phyloP scores from a whole-genome alignment of 2,888 invertebrate species.

The Drosophila diplacantha region DNA sequence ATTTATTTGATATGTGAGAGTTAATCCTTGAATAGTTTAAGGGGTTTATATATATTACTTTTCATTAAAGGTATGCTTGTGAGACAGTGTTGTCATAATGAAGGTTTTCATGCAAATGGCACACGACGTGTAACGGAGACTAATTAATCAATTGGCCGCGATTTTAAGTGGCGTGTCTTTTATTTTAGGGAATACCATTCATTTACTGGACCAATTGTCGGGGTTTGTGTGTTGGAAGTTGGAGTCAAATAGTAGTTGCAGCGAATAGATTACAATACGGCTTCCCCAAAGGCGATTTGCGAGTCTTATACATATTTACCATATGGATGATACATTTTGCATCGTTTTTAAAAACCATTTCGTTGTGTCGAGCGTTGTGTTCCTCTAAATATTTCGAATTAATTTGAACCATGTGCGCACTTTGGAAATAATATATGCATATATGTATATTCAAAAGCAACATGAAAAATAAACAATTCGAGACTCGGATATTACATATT shows the following conservation, averaged over 20 bases:
- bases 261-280: background rate
- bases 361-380: background rate
- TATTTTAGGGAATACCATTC: slow-evolving; percentile 1
- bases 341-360: background rate
- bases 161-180: background rate
- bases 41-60: background rate
- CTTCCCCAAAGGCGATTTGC: slow-evolving; percentile 4
- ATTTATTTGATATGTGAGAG: background rate
- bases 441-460: background rate
- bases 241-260: slow-evolving; percentile 1
- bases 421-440: slow-evolving; percentile 2
- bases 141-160: background rate
- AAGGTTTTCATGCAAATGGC: slow-evolving; percentile 6
- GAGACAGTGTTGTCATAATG: background rate
- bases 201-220: slow-evolving; percentile 1
- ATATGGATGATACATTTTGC: background rate
- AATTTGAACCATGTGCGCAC: slow-evolving; percentile 3
- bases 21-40: background rate
- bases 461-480: slow-evolving; percentile 4
- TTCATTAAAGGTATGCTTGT: background rate
- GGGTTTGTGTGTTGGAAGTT: background rate
- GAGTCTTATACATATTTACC: slow-evolving; percentile 9
- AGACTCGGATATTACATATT: background rate
- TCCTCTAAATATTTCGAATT: slow-evolving; percentile 3
- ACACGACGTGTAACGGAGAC: background rate